Evolutionary conservation across 2,888 invertebrate genomes (phyloP).

Genomic region (Frankliniella intonsa): DNA sequence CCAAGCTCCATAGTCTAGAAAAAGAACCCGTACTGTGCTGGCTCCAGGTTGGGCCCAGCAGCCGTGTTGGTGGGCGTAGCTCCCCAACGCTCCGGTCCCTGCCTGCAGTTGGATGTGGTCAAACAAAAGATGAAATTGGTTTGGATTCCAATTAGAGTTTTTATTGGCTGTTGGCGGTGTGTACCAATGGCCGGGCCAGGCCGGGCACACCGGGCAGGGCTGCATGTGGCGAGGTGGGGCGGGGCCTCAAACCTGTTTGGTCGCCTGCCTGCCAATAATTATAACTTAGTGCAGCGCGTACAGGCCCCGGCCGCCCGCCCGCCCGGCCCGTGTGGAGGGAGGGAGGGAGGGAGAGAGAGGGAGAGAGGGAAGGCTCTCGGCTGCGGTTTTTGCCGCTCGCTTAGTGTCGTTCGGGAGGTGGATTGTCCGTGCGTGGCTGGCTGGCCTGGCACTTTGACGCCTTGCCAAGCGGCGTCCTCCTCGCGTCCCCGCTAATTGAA

Average conservation of each 20-base stretch:
- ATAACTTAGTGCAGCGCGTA: neutral
- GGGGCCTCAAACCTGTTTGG: constrained; percentile 39
- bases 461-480: neutral
- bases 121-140: constrained; percentile 23
- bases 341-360: constrained; percentile 28
- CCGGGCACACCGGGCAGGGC: constrained; percentile 38
- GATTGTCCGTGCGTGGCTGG: neutral
- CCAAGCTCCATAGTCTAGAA: too few relatives aligned
- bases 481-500: constrained; percentile 34
- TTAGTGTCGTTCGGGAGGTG: neutral
- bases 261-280: constrained; percentile 38
- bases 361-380: constrained; percentile 12
- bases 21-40: too few relatives aligned
- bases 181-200: constrained; percentile 36
- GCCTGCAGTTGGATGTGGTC: too few relatives aligned
- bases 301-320: too few relatives aligned
- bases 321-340: too few relatives aligned
- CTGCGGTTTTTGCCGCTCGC: neutral
- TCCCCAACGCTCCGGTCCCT: neutral
- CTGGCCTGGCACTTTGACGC: neutral
- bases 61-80: neutral
- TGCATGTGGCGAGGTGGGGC: neutral
- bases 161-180: constrained; percentile 29
- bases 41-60: too few relatives aligned
- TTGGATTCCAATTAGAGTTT: constrained; percentile 15